Evolutionary conservation across 2,888 invertebrate genomes (phyloP).

Genomic region (Yponomeuta plumbellus): DNA sequence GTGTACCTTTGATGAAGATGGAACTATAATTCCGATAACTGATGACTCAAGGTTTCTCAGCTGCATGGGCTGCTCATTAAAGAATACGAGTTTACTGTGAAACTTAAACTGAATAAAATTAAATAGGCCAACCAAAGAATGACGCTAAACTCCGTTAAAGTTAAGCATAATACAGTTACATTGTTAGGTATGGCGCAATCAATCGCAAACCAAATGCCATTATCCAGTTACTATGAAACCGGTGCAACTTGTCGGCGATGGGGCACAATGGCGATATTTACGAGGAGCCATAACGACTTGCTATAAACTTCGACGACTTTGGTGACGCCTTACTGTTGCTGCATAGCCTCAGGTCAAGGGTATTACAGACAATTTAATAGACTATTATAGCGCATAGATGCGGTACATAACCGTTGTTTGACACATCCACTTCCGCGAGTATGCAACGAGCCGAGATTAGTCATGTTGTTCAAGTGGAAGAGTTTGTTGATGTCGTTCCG

Average conservation of each 20-base stretch:
- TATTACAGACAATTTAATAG: neutral
- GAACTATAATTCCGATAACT: neutral
- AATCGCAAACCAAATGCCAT: conserved; percentile 10
- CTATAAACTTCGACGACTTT: conserved; percentile 25
- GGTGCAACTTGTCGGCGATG: conserved; percentile 8
- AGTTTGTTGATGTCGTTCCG: conserved; percentile 5
- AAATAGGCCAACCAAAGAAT: neutral
- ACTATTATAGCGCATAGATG: neutral
- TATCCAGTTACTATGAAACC: conserved; percentile 7
- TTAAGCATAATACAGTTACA: conserved; percentile 11
- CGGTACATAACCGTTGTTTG: neutral
- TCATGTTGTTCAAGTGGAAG: neutral
- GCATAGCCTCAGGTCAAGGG: conserved; percentile 11
- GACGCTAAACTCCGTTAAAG: neutral
- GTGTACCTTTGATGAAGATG: neutral
- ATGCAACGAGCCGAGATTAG: neutral
- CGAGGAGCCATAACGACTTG: conserved; percentile 25
- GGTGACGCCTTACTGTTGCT: conserved; percentile 22
- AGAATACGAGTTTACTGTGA: neutral
- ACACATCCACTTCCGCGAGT: neutral
- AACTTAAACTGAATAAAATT: neutral
- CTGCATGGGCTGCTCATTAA: neutral
- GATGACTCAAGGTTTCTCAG: neutral
- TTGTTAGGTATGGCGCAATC: conserved; percentile 14
- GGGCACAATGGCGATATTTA: conserved; percentile 21